phyloP scores from a whole-genome alignment of 2,888 invertebrate genomes.

The Cremastobaeus sp. region DNA sequence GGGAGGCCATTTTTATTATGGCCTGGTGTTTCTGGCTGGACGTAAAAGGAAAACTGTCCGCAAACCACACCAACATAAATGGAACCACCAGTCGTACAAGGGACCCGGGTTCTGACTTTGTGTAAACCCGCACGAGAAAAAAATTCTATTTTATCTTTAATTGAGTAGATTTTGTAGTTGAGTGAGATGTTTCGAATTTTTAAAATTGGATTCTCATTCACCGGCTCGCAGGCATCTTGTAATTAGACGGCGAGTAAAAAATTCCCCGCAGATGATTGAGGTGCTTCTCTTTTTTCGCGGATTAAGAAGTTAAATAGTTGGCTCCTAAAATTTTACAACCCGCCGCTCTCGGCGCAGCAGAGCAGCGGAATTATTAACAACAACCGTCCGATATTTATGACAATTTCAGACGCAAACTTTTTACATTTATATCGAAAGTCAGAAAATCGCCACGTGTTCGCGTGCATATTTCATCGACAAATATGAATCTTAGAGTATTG shows the following conservation, averaged over 20 bases:
- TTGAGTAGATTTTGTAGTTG: slow-evolving; percentile 51
- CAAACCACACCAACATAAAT: slow-evolving; percentile 37
- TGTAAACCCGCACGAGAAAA: slow-evolving; percentile 41
- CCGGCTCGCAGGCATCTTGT: slow-evolving; percentile 34
- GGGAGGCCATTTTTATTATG: slow-evolving; percentile 29
- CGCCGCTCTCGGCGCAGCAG: too few species aligned
- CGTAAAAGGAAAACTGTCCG: slow-evolving; percentile 45
- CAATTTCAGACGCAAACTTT: neutral
- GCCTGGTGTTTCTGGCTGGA: slow-evolving; percentile 12
- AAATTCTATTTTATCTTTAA: slow-evolving; percentile 54
- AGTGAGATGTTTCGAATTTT: slow-evolving; percentile 55
- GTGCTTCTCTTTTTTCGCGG: slow-evolving; percentile 16
- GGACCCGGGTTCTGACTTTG: slow-evolving; percentile 28
- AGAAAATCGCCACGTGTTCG: neutral
- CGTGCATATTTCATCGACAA: slow-evolving; percentile 19
- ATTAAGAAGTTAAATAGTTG: slow-evolving; percentile 40
- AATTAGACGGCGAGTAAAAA: slow-evolving; percentile 43
- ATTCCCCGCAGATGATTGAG: slow-evolving; percentile 41
- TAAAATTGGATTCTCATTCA: slow-evolving; percentile 53
- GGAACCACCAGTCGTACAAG: slow-evolving; percentile 21
- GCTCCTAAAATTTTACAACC: neutral
- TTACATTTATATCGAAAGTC: neutral
- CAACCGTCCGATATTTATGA: too few species aligned
- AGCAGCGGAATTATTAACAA: too few species aligned
- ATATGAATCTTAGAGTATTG: slow-evolving; percentile 26